Conservation (phyloP, 2,113 vertebrate species). For the Phalacrocorax pelagicus region DNA sequence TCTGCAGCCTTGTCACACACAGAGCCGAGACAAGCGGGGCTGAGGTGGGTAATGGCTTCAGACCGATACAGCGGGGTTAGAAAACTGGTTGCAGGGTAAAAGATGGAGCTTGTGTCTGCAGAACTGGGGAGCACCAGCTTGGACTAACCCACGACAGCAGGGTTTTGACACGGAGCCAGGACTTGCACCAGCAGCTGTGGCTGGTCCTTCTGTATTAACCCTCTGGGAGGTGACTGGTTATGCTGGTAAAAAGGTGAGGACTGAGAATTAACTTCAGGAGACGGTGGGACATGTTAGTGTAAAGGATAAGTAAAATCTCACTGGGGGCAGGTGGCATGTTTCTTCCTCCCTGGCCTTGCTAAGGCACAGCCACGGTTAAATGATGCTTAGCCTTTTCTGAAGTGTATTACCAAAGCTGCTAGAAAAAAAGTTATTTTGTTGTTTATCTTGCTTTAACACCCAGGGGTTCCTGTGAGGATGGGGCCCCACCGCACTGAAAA, state of each 20-base stretch:
- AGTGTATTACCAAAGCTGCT: not conserved
- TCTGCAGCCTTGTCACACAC: not conserved
- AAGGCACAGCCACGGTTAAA: not conserved
- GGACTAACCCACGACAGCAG: not conserved
- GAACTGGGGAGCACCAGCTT: not conserved
- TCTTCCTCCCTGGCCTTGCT: not conserved
- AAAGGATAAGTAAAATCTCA: not conserved
- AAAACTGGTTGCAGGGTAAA: not conserved
- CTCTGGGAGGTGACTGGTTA: not conserved
- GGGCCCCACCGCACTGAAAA: not conserved
- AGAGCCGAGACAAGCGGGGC: fast-evolving
- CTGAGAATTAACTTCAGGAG: not conserved
- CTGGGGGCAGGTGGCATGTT: not conserved
- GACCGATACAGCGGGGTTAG: fast-evolving
- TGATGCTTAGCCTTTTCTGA: not conserved
- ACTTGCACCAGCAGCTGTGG: not conserved
- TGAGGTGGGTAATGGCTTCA: not conserved
- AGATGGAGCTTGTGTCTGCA: not conserved
- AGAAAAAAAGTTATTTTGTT: not conserved
- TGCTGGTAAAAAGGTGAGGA: not conserved
- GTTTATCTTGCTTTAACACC: not conserved
- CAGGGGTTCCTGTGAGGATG: not conserved
- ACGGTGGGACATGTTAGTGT: not conserved
- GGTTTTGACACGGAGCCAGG: not conserved
- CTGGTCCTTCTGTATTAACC: not conserved